Evolutionary conservation across 2,113 vertebrate genomes (phyloP), one percentile per base, ranked within the genome.

Genomic region (Coturnix japonica): DNA sequence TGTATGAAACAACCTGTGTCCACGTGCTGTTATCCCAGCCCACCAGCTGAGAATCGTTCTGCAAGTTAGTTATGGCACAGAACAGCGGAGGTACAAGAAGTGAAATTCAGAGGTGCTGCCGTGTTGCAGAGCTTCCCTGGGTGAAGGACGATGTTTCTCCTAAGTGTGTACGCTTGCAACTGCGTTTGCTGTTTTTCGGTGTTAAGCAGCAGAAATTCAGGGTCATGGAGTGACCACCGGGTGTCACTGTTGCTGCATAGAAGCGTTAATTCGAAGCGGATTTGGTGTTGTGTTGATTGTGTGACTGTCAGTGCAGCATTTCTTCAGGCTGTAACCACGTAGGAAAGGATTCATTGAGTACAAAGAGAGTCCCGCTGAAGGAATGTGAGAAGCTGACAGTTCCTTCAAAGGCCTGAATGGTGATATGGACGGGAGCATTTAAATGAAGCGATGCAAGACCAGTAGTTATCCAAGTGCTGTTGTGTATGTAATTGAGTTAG

Each of bases 161-260:
- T n/a, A 26, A 66, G 18, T 6, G 18, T 6, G 8, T 7, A 3
- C 10, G 26, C n/a, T 13, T 41, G 19, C 6, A 26, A 4, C 15
- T 56, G 21, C 7, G 47, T 53, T 71, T 6, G 8, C 21, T 6
- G 0, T 17, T 43, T 56, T 31, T 11, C 53, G 30, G 19, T 23
- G 17, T 1, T 2, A 2, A 31, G n/a, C 43, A 21, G 67, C 54
- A 20, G 78, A 5, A 82, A 15, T 22, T 61, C 13, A 4, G 13
- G 5, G 26, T 37, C 82, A 0, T 4, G 4, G 7, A 2, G 0
- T 3, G 71, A 30, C 95, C 96, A 23, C 87, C 3, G 37, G 91
- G 69, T 96, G 96, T 93, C 96, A 53, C 63, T 92, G 51, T 71
- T 89, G 44, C 84, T n/a, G 66, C 90, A 93, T 69, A 4, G 3